Evolutionary conservation across 2,888 invertebrate species (phyloP).

Genomic region (Himalopsyche japonica): DNA sequence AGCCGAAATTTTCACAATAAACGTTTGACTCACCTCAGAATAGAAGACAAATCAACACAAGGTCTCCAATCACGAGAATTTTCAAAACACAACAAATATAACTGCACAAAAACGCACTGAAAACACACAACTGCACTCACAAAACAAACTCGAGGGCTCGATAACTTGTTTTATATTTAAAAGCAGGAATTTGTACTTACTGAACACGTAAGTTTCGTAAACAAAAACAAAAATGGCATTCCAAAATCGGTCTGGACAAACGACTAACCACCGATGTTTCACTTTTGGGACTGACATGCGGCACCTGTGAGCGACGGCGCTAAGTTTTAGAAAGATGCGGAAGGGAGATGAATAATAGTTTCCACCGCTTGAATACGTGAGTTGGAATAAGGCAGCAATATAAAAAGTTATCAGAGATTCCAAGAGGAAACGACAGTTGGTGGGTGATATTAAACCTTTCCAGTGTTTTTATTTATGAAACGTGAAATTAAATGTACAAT

Average conservation of each 20-base stretch:
- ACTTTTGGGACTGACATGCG: conserved; percentile 19
- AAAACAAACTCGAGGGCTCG: not conserved
- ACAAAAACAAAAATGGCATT: conserved; percentile 6
- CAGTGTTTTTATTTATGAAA: not conserved
- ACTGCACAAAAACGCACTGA: not conserved
- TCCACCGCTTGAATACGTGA: not conserved
- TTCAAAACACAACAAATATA: not conserved
- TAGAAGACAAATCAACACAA: not conserved
- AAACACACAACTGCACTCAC: not conserved
- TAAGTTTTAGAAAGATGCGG: conserved; percentile 10
- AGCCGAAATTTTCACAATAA: not conserved
- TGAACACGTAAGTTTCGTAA: conserved; percentile 22
- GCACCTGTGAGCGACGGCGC: conserved; percentile 36
- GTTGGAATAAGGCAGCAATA: not conserved
- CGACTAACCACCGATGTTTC: not conserved
- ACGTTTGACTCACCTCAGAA: not conserved
- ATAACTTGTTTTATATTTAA: not conserved
- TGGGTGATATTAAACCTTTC: not conserved
- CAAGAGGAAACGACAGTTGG: not conserved
- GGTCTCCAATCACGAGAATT: not conserved
- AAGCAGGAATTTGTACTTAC: not conserved
- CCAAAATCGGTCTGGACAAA: not conserved
- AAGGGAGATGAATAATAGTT: not conserved
- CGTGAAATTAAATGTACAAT: no score
- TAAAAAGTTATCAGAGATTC: not conserved